Evolutionary conservation across 2,113 vertebrate species (phyloP), one percentile per base, ranked within the genome.

Genomic region (Amazona vittata): DNA sequence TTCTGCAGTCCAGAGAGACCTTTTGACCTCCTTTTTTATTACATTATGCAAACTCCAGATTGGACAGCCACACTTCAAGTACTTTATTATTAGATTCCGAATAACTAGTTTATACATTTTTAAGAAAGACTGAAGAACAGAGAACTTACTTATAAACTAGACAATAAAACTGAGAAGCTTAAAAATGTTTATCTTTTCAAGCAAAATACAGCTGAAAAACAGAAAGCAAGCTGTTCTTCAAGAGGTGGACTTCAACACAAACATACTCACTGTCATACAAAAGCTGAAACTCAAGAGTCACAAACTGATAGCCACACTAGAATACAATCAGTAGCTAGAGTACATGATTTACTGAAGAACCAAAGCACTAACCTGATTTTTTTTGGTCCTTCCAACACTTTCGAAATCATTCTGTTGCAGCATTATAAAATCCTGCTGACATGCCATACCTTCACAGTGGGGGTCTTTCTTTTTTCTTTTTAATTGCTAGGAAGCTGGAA

Each of bases 401-500:
- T 64, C 33, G 22, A 95, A 89, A 82, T 46, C 6, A 50, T 78
- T 89, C 65, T 26, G 8, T 62, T 87, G n/a, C 64, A 80, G 59
- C 26, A 62, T 81, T 86, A 68, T 28, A 89, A 89, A 84, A 82
- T 25, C 68, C 62, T 93, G 65, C 65, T 91, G 63, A 49, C 65
- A 67, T 90, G 63, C 60, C 33, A 73, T 83, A 86, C 43, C 53
- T 90, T 83, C 71, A 77, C 82, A 83, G 71, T 33, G 12, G 69
- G 84, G 83, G 63, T 7, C 83, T n/a, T 15, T 1, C 64, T 67
- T 75, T 78, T 73, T 88, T 8, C 44, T 49, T 95, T 93, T 91
- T 96, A 93, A 95, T 96, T 94, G 91, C 82, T 88, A 80, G 82
- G 74, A 90, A 96, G 62, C 70, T 95, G 65, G 55, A 84, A 94